Evolutionary conservation across 2,888 invertebrate species (phyloP).

Genomic region (Bimastos eiseni): DNA sequence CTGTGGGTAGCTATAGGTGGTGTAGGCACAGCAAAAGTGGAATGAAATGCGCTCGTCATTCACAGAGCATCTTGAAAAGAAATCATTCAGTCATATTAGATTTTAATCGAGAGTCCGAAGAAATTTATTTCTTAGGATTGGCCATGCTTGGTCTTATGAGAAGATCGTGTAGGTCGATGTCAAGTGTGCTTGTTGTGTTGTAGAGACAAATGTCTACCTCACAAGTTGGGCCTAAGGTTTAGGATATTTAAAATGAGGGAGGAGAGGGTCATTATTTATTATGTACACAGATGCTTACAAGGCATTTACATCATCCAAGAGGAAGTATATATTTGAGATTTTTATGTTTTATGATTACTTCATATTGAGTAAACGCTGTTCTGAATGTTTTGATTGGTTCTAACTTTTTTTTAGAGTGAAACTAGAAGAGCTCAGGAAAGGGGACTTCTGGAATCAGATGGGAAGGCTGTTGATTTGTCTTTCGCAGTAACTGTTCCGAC

Average conservation of each 20-base stretch:
- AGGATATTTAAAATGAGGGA: background rate
- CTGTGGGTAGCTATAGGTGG: background rate
- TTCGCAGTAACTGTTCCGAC: background rate
- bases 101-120: background rate
- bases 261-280: background rate
- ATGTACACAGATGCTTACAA: background rate
- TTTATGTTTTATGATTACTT: background rate
- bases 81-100: background rate
- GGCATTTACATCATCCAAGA: background rate
- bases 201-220: background rate
- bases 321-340: background rate
- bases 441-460: background rate
- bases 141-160: background rate
- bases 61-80: background rate
- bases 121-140: background rate
- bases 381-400: background rate
- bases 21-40: background rate
- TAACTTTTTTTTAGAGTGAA: background rate
- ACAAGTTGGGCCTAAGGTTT: background rate
- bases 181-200: no score
- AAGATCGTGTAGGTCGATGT: background rate
- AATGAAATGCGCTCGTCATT: background rate
- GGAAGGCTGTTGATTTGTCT: background rate
- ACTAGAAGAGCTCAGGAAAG: background rate
- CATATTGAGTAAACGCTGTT: background rate